These are phyloP conservation scores for Gymnorhina tibicen DNA, from an alignment of 2,113 vertebrate genomes.

Conservation along the genomic window DNA sequence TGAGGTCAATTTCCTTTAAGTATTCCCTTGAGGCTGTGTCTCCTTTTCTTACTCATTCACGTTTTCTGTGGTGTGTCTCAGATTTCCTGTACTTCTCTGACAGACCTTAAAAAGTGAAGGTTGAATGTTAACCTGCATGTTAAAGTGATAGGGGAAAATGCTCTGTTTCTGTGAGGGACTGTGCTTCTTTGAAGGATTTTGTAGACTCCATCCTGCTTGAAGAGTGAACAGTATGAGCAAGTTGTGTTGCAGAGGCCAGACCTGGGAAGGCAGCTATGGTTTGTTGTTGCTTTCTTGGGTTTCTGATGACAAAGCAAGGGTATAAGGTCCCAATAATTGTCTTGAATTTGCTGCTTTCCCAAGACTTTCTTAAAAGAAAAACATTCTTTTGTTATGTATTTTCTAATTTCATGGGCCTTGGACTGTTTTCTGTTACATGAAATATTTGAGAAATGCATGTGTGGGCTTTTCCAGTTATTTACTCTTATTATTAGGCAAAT, in stretches of 20 bases:
- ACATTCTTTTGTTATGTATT: not conserved
- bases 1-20: not conserved
- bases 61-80: not conserved
- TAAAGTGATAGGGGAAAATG: not conserved
- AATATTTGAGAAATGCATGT: slow-evolving; percentile 43
- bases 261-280: not conserved
- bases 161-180: not conserved
- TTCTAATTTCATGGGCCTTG: not conserved
- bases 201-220: not conserved
- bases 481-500: not conserved
- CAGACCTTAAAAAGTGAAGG: not conserved
- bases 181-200: not conserved
- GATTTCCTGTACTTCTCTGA: not conserved
- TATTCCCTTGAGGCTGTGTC: not conserved
- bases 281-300: not conserved
- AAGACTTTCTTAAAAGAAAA: not conserved
- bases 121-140: not conserved
- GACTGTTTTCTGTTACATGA: not conserved
- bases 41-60: not conserved
- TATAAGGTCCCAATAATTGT: not conserved
- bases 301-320: not conserved
- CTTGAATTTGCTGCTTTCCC: slow-evolving; percentile 14
- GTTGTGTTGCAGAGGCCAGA: not conserved
- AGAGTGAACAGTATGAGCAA: not conserved
- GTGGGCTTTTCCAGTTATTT: slow-evolving; percentile 29